Conservation (phyloP, 2,888 invertebrate species). For the Aricia artaxerxes region DNA sequence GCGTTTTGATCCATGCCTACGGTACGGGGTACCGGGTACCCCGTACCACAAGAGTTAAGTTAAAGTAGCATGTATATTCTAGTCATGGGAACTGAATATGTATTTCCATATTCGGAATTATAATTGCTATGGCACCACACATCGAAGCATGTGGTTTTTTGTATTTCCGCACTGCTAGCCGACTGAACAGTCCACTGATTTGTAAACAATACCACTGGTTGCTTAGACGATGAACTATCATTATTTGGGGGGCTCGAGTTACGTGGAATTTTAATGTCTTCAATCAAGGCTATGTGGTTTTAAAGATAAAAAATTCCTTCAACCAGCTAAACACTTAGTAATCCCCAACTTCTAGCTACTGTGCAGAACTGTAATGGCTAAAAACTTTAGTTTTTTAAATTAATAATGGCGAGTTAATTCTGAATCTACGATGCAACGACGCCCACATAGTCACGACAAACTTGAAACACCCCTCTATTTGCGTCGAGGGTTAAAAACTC, state of each 20-base stretch:
- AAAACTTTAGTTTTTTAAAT: too few species aligned
- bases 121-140: constrained; percentile 56
- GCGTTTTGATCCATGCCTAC: constrained; percentile 10
- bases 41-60: constrained; percentile 8
- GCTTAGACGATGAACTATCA: constrained; percentile 24
- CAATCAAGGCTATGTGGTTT: not conserved
- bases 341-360: not conserved
- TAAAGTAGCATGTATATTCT: constrained; percentile 42
- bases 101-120: constrained; percentile 60
- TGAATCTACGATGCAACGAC: too few species aligned
- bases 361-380: too few species aligned
- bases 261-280: not conserved
- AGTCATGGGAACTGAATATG: constrained; percentile 75
- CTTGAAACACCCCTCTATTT: not conserved
- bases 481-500: not conserved
- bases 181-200: constrained; percentile 40
- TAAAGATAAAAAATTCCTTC: not conserved
- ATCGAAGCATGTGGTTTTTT: constrained; percentile 57
- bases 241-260: not conserved
- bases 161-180: constrained; percentile 54
- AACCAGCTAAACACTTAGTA: not conserved
- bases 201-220: constrained; percentile 40
- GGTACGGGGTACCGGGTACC: too few species aligned
- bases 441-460: not conserved
- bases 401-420: too few species aligned